Conservation (phyloP, 2,113 vertebrate species). For the Acanthochromis polyacanthus region DNA sequence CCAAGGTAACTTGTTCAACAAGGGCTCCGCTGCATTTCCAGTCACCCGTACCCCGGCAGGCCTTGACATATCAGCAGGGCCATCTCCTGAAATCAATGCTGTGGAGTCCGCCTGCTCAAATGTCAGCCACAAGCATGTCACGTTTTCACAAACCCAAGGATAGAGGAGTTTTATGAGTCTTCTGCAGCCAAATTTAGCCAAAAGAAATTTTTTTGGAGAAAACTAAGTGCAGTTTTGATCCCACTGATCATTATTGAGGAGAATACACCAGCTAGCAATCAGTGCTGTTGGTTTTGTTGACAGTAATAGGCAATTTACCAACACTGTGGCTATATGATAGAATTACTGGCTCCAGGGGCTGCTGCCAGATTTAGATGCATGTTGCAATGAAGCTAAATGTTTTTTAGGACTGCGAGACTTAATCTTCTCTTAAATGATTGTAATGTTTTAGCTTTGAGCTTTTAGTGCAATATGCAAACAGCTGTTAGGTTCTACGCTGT, state of each 20-base stretch:
- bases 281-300: conserved; percentile 24
- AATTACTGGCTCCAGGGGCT: conserved; percentile 41
- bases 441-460: conserved; percentile 32
- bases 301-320: conserved; percentile 18
- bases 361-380: conserved; percentile 55
- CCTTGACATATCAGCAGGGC: conserved; percentile 26
- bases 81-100: conserved; percentile 54
- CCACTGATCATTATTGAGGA: conserved; percentile 2
- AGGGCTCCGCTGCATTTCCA: conserved; percentile 24
- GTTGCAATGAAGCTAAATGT: conserved; percentile 60
- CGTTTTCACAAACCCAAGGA: conserved; percentile 9
- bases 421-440: conserved; percentile 32
- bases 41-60: background rate
- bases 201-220: background rate
- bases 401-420: conserved; percentile 56
- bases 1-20: conserved; percentile 53
- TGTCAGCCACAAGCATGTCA: conserved; percentile 44
- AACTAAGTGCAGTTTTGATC: background rate
- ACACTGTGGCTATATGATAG: conserved; percentile 16
- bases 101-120: conserved; percentile 36
- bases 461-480: background rate
- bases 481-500: conserved; percentile 1
- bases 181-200: background rate
- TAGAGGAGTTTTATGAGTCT: background rate
- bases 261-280: background rate